Conservation (phyloP, 2,888 invertebrate species). For the Xiphydria camelus region DNA sequence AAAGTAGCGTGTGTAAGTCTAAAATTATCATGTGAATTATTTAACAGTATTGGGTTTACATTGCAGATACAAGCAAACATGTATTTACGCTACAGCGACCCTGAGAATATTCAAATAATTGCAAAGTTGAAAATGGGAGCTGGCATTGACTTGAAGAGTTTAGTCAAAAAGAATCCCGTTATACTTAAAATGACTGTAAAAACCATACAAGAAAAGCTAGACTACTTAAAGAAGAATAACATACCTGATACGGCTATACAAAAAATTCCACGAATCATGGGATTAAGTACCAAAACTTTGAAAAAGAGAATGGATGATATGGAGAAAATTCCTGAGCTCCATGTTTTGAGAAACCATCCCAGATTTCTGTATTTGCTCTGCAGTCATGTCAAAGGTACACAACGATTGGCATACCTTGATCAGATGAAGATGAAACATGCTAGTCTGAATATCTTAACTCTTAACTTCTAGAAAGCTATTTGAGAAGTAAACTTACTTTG, state of each 20-base stretch:
- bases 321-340: slow-evolving; percentile 64
- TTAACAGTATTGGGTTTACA: too few relatives aligned
- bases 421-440: slow-evolving; percentile 59
- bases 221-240: slow-evolving; percentile 59
- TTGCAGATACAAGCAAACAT: slow-evolving; percentile 62
- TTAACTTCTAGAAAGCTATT: slow-evolving; percentile 37
- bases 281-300: slow-evolving; percentile 64
- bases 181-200: slow-evolving; percentile 66
- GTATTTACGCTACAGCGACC: slow-evolving; percentile 65
- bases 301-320: slow-evolving; percentile 63
- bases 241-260: slow-evolving; percentile 63
- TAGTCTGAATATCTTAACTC: slow-evolving; percentile 59
- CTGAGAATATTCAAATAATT: slow-evolving; percentile 66
- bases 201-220: slow-evolving; percentile 61
- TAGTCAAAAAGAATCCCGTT: slow-evolving; percentile 64
- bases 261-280: slow-evolving; percentile 63
- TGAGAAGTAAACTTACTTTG: slow-evolving; percentile 46
- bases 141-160: slow-evolving; percentile 62
- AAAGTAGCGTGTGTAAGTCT: too few relatives aligned
- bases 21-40: too few relatives aligned
- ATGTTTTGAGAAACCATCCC: slow-evolving; percentile 65
- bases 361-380: slow-evolving; percentile 62
- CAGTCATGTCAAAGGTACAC: slow-evolving; percentile 58
- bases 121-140: slow-evolving; percentile 60
- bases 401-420: slow-evolving; percentile 61